Evolutionary conservation across 2,797 vertebrate genomes (phyloP), one percentile per base, ranked within the genome.

Genomic region (Columba guinea): DNA sequence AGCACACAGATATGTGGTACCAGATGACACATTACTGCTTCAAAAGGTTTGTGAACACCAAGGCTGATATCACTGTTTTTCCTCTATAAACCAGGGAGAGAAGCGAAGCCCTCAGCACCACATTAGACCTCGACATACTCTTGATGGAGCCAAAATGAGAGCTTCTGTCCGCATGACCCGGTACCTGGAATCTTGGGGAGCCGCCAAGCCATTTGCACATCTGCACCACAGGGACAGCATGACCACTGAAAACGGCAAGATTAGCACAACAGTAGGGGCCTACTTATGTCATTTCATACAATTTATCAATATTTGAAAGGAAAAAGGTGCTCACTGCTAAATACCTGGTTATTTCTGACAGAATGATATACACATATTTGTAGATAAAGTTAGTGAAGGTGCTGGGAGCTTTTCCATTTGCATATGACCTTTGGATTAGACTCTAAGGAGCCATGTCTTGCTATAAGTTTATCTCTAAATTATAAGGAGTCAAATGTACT

Each of bases 211-310:
- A 6, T 99, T 99, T 53, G 99, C 99, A 76, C 99, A 99, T 96
- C 97, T 99, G 76, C 99, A 99, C 93, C 99, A 99, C 93, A 97
- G 99, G 77, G 99, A 99, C 98, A 99, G 99, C 98, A 99, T 99
- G 99, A 99, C 99, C 92, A 99, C 99, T 1, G 99, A 99, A 97
- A 99, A 99, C 1, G 99, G 99, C 97, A 99, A 99, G 98, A 99
- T 99, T 98, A 99, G 98, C 98, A 99, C 99, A 84, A 98, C 97
- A 96, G 99, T 99, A 97, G 97, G 98, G 75, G 95, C 49, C 76
- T 52, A 82, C 90, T 94, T 83, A 15, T 65, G 23, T 95, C 22
- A 55, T 94, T 93, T 73, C 2, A 3, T 78, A 73, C 19, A 26
- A 68, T 46, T 18, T 24, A 58, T 35, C 18, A 14, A 59, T 89